A percentile compares a stretch with the other conserved stretches of the same genome.
Evolutionary conservation across 2,888 invertebrate genomes (phyloP).

Genomic region (Lepeophtheirus nordmannii): DNA sequence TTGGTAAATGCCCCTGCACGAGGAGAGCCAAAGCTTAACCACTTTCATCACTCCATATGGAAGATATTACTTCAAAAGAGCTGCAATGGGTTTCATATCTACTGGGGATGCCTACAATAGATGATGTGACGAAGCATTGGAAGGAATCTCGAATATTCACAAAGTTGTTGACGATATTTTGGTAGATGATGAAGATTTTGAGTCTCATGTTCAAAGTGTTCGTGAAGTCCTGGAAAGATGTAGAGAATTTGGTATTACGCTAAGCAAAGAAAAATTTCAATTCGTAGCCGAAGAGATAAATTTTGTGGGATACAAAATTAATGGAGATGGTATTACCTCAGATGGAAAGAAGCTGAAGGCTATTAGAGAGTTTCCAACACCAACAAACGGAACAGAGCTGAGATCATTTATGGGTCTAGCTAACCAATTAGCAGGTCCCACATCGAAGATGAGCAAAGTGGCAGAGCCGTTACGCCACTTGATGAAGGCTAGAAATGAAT

Average conservation of each 20-base stretch:
- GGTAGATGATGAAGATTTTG: background rate
- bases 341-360: background rate
- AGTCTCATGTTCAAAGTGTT: background rate
- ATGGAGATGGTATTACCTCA: background rate
- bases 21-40: background rate
- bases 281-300: background rate
- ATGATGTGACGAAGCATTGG: background rate
- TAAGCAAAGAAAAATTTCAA: too few relatives aligned
- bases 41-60: background rate
- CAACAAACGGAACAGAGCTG: background rate
- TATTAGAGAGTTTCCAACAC: background rate
- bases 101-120: background rate
- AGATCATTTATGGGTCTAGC: background rate
- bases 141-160: background rate
- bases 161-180: constrained; percentile 2
- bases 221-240: background rate
- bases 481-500: background rate
- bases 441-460: background rate
- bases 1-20: too few relatives aligned
- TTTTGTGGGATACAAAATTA: background rate
- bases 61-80: background rate
- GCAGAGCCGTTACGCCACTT: background rate
- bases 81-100: background rate
- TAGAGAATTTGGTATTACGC: background rate
- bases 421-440: background rate